Evolutionary conservation across 2,113 vertebrate species (phyloP).

Genomic region (Channa maculata): DNA sequence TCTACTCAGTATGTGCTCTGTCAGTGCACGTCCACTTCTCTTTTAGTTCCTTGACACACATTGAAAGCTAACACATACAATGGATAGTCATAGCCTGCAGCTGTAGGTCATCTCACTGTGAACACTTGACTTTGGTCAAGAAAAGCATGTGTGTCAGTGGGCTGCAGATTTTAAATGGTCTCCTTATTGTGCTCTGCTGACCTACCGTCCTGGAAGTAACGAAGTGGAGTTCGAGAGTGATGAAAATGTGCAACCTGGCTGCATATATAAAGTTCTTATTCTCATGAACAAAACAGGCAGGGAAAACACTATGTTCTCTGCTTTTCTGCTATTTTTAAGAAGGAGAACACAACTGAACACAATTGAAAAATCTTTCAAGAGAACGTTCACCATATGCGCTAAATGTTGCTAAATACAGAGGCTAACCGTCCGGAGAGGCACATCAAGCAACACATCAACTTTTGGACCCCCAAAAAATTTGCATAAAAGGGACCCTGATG

Average conservation of each 20-base stretch:
- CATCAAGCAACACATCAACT: too few species aligned
- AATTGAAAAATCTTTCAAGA: too few species aligned
- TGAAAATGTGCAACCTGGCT: constrained; percentile 24
- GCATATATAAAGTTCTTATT: neutral
- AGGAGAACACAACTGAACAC: too few species aligned
- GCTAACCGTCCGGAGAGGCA: too few species aligned
- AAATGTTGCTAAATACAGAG: too few species aligned
- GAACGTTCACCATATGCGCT: too few species aligned
- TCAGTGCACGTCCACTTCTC: constrained; percentile 1
- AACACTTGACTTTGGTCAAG: neutral
- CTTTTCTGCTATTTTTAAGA: neutral
- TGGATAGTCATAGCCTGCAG: constrained; percentile 55
- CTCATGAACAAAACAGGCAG: neutral
- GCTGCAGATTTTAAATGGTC: constrained; percentile 60
- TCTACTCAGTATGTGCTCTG: neutral
- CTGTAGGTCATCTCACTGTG: constrained; percentile 62
- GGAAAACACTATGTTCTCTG: neutral
- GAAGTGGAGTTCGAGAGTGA: constrained; percentile 10
- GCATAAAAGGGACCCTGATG: too few species aligned
- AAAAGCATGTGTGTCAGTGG: constrained; percentile 59
- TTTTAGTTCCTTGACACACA: constrained; percentile 34
- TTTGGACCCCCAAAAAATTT: too few species aligned
- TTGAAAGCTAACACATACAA: constrained; percentile 53
- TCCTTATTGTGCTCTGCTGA: constrained; percentile 62
- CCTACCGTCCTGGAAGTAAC: constrained; percentile 45